Evolutionary conservation across 2,797 vertebrate genomes (phyloP), one percentile per base, ranked within the genome.

Genomic region (Serranus cabrilla): DNA sequence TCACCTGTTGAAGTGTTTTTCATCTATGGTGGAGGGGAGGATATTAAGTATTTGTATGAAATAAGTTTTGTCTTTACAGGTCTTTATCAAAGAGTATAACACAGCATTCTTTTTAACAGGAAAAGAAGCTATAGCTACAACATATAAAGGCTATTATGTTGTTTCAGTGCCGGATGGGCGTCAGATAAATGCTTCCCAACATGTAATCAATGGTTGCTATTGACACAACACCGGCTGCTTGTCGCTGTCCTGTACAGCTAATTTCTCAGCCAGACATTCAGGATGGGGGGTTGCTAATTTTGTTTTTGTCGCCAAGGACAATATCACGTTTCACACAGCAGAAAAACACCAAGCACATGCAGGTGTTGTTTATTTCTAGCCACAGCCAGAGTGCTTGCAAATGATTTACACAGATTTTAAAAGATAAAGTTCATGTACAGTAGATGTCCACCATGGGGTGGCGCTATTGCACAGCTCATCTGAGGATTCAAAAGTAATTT

Each of bases 401-500:
- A 61, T 56, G 13, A 66, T 0, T 18, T 10, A 17, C 27, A 50
- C 34, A 25, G 5, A n/a, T 60, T 73, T 42, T 3, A 27, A 50
- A n/a, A 2, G 3, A 46, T 6, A 0, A 10, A 1, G 8, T 0
- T 11, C 4, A 3, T 14, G 25, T 16, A 14, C 8, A 14, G 23
- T 2, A 23, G 2, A 39, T 9, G 7, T 51, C 18, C 3, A 64
- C 74, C 86, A 66, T 27, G 7, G 0, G 74, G 10, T 56, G 87
- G 68, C 69, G 74, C 72, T 56, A 25, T 76, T 87, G 64, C 49
- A 23, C 68, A 56, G 31, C 13, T 34, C 37, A 21, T 7, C 20
- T 11, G 3, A 16, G 8, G 1, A 59, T 4, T 23, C 12, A 42
- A 43, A 7, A 13, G 11, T 6, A 18, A 25, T 23, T 17, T 16